Evolutionary conservation across 64 coral and sea anemone species (phyloP), one percentile per base, ranked within the genome.

Genomic region (Montipora foliosa): DNA sequence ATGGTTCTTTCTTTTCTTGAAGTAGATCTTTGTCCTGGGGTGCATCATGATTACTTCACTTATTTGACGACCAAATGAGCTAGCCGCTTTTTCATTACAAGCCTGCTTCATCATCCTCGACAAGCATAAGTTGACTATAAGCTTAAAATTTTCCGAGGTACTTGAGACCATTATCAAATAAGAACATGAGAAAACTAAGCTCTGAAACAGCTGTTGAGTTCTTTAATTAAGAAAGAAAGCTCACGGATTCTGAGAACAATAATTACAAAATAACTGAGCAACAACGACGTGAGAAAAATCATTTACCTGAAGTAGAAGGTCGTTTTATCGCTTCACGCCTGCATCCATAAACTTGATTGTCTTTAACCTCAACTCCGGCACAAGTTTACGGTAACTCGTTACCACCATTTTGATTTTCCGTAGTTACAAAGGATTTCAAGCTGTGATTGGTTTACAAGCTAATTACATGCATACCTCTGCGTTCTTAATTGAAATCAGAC

Each of bases 401-500:
- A 11, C 82, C 49, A 66, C 14, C 74, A 46, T 76, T 29, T 14
- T 29, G 14, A 84, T 12, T 67, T 37, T 67, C 47, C 82, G 45
- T 86, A 50, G 82, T 86, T 86, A 86, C 82, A 72, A 44, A 86
- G 82, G 82, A 70, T 21, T 86, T 14, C 62, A 71, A 19, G 37
- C 82, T 86, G 44, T 86, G 64, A 86, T 86, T 86, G 82, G 82
- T 86, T 67, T 13, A 8, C 11, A 8, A 10, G 37, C 58, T 51
- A 86, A 86, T 86, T 69, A 44, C 62, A 70, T 86, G 15, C 37
- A 86, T 86, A 50, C 82, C 82, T 49, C 11, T 86, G 82, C 48
- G 67, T 20, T 64, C 82, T 86, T 86, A 67, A 86, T 86, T 86
- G 67, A 86, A 86, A 2, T 48, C 82, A 86, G 58, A 68, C 62